Conservation (phyloP, 35 echinoderm and acorn worm species). For the Ophiothrix spiculata region DNA sequence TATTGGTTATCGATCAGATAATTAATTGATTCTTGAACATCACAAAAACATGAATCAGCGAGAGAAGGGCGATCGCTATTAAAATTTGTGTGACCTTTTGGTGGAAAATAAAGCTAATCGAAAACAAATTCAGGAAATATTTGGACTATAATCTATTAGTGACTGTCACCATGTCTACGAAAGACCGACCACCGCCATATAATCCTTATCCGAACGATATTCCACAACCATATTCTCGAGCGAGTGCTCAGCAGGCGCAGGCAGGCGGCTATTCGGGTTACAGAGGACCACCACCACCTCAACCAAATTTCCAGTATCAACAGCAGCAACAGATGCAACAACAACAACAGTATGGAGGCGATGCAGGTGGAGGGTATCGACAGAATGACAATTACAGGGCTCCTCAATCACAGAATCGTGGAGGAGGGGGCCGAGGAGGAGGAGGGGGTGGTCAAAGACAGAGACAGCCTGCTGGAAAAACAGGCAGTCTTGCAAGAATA, state of each 20-base stretch:
- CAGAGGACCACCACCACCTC: neutral
- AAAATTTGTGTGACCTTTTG: too few species aligned
- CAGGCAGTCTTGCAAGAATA: neutral
- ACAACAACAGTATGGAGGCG: neutral
- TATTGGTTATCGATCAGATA: neutral
- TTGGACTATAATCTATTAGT: too few species aligned
- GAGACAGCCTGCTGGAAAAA: neutral
- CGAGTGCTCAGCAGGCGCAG: neutral
- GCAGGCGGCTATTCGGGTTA: neutral
- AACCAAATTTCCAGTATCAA: neutral
- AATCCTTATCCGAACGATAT: constrained; percentile 1
- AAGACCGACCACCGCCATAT: neutral
- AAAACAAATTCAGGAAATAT: neutral
- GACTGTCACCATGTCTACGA: neutral
- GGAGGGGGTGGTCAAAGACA: neutral
- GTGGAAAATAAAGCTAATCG: too few species aligned
- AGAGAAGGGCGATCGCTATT: too few species aligned
- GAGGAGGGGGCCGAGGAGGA: neutral
- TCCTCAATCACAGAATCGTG: neutral
- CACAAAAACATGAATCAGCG: too few species aligned
- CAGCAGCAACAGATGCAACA: neutral
- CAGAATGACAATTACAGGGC: neutral
- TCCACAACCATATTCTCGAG: neutral
- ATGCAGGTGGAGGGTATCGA: neutral
- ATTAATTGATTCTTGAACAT: neutral